Evolutionary conservation across 2,888 invertebrate genomes (phyloP).

Genomic region (Neocrepidodera transversa): DNA sequence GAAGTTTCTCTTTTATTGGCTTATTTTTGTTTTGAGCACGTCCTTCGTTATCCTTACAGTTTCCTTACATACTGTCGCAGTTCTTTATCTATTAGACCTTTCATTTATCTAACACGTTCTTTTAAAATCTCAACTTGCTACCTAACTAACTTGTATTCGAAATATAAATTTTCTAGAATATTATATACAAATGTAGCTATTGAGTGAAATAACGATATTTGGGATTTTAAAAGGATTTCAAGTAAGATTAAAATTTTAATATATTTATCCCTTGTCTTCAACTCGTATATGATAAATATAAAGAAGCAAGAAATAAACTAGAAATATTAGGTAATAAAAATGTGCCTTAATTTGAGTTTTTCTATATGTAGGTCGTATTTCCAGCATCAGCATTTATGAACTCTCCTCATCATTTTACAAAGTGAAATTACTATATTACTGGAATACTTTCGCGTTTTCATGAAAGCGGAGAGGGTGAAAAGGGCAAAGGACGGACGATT

Average conservation of each 20-base stretch:
- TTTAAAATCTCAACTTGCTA: too few relatives aligned
- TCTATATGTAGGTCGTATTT: conserved; percentile 8
- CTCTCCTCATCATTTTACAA: conserved; percentile 7
- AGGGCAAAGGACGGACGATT: conserved; percentile 22
- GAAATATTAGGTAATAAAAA: neutral
- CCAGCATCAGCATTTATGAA: conserved; percentile 4
- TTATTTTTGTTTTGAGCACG: conserved; percentile 41
- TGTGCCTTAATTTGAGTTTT: conserved; percentile 7
- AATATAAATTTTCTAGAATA: too few relatives aligned
- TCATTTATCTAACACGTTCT: conserved; percentile 42
- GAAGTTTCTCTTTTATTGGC: conserved; percentile 39
- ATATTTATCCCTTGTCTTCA: too few relatives aligned
- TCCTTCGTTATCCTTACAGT: conserved; percentile 41
- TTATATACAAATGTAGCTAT: too few relatives aligned
- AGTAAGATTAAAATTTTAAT: too few relatives aligned
- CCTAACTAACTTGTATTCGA: too few relatives aligned
- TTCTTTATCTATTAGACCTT: conserved; percentile 43
- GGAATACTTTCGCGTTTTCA: conserved; percentile 52
- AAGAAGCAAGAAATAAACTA: too few relatives aligned
- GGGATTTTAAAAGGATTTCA: too few relatives aligned
- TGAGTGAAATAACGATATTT: too few relatives aligned
- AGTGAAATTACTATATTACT: conserved; percentile 47
- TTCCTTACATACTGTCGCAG: conserved; percentile 42
- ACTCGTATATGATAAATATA: too few relatives aligned
- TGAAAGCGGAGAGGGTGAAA: conserved; percentile 26